A percentile compares a stretch with the other conserved stretches of the same genome.
phyloP scores from a whole-genome alignment of 1,140 invertebrate species.

The Trialeurodes vaporariorum region DNA sequence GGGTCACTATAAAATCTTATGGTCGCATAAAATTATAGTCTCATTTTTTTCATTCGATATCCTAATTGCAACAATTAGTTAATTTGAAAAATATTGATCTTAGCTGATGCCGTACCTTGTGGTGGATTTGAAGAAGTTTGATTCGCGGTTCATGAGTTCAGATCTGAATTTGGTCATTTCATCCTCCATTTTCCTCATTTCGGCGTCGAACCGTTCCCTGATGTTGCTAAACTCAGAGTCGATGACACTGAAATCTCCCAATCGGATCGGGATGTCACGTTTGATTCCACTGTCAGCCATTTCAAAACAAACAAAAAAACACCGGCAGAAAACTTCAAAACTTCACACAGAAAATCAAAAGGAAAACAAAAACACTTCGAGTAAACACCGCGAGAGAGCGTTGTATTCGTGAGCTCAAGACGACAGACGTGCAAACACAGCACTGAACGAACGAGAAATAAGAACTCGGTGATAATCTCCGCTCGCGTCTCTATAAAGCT shows the following conservation, averaged over 20 bases:
- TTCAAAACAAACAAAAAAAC: not conserved
- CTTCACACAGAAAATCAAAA: no score
- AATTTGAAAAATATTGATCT: not conserved
- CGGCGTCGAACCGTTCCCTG: slow-evolving; percentile 85
- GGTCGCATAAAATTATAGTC: no score
- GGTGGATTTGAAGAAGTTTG: slow-evolving; percentile 78
- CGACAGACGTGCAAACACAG: no score
- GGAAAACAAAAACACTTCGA: no score
- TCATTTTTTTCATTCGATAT: no score
- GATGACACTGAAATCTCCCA: slow-evolving; percentile 88
- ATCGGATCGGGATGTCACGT: slow-evolving; percentile 83
- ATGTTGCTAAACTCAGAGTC: slow-evolving; percentile 94
- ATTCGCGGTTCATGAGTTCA: slow-evolving; percentile 83
- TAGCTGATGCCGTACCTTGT: slow-evolving; percentile 48
- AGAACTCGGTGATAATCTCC: no score
- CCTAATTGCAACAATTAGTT: no score
- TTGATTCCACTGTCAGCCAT: slow-evolving; percentile 47
- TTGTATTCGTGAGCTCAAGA: no score
- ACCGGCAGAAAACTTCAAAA: not conserved
- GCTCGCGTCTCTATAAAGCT: not conserved
- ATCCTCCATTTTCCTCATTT: slow-evolving; percentile 97
- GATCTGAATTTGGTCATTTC: slow-evolving; percentile 93
- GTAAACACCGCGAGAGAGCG: no score
- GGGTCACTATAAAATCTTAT: no score
- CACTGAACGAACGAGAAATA: not conserved